Percentiles rank a stretch among this genome's conserved stretches.
phyloP scores from a whole-genome alignment of 1,140 invertebrate genomes.

The Pseudomyrmex concolor region DNA sequence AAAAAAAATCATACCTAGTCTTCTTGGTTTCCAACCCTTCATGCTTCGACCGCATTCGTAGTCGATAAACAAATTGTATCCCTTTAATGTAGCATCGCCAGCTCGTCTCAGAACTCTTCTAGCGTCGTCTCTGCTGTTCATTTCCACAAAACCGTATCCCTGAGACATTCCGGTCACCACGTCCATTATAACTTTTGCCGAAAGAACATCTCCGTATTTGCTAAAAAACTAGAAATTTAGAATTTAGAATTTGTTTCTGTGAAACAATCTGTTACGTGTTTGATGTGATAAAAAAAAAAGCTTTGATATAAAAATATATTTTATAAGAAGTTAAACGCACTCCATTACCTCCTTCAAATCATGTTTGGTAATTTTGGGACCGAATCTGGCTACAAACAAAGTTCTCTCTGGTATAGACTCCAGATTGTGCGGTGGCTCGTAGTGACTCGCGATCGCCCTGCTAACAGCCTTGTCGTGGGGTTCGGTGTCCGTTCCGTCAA shows the following conservation, averaged over 20 bases:
- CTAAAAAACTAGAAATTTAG: slow-evolving; percentile 86
- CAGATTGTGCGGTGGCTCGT: slow-evolving; percentile 88
- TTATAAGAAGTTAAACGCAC: too few species aligned
- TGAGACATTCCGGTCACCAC: slow-evolving; percentile 93
- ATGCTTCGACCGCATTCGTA: slow-evolving; percentile 87
- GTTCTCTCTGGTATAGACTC: slow-evolving; percentile 90
- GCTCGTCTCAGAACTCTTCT: slow-evolving; percentile 87
- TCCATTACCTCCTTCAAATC: slow-evolving; percentile 78
- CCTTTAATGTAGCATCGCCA: slow-evolving; percentile 86
- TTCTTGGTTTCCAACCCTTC: slow-evolving; percentile 93
- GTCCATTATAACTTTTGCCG: slow-evolving; percentile 90
- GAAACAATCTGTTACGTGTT: not conserved
- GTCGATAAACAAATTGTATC: slow-evolving; percentile 90
- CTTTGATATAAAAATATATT: too few species aligned
- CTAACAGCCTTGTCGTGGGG: slow-evolving; percentile 93
- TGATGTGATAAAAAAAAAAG: too few species aligned
- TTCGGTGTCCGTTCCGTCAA: slow-evolving; percentile 93
- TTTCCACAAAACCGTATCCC: slow-evolving; percentile 95
- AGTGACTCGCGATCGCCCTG: slow-evolving; percentile 90
- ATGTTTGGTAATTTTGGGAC: slow-evolving; percentile 88
- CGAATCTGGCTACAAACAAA: slow-evolving; percentile 92
- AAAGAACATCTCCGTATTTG: slow-evolving; percentile 88
- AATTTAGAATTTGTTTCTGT: not conserved
- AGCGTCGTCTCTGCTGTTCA: slow-evolving; percentile 87
- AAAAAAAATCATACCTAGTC: slow-evolving; percentile 87